phyloP scores from a whole-genome alignment of 2,888 invertebrate genomes.

The Euclidia mi region DNA sequence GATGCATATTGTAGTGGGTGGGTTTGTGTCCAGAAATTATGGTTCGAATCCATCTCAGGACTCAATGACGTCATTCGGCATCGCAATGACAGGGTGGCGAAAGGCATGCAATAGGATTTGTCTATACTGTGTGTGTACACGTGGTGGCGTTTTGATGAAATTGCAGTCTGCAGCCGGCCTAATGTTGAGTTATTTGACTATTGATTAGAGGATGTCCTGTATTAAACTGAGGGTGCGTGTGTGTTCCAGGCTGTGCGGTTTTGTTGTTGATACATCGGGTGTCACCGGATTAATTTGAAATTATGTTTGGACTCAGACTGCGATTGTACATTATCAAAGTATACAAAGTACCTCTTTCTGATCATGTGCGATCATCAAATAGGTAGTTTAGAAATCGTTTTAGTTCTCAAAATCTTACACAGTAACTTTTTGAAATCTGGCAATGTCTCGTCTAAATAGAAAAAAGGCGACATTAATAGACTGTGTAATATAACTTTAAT shows the following conservation, averaged over 20 bases:
- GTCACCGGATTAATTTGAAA: no score
- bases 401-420: no score
- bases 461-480: no score
- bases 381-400: no score
- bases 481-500: no score
- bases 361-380: no score
- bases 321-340: no score
- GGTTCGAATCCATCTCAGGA: slow-evolving; percentile 86
- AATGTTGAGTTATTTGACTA: slow-evolving; percentile 68
- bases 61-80: slow-evolving; percentile 86
- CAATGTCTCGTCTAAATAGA: no score
- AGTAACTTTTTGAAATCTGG: no score
- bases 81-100: slow-evolving; percentile 85
- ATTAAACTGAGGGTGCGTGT: slow-evolving; percentile 25
- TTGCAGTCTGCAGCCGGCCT: slow-evolving; percentile 58
- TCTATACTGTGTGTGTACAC: slow-evolving; percentile 61
- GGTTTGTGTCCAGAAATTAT: slow-evolving; percentile 84
- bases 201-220: slow-evolving; percentile 55
- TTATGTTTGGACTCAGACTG: slow-evolving; percentile 6
- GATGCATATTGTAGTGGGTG: slow-evolving; percentile 48
- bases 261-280: slow-evolving; percentile 5
- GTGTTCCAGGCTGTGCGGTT: slow-evolving; percentile 1
- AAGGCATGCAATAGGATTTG: slow-evolving; percentile 76
- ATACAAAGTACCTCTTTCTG: no score
- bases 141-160: slow-evolving; percentile 60